Conservation (phyloP, 23 tunicate species). For the Botrylloides violaceus region DNA sequence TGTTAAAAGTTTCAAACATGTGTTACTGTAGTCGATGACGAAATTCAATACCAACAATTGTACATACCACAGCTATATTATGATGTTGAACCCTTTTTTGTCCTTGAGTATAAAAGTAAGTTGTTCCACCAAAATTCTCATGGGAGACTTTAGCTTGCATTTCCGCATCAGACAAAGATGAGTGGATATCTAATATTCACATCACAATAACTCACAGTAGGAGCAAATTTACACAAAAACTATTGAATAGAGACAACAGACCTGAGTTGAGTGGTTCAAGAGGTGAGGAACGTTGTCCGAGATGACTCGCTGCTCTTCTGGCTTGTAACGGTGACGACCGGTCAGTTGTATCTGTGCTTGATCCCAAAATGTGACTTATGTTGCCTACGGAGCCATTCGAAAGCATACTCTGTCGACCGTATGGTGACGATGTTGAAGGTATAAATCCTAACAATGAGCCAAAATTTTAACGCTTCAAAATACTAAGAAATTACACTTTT, state of each 20-base stretch:
- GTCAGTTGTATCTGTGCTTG: conserved; percentile 35
- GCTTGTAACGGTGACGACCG: conserved; percentile 62
- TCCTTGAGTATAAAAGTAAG: conserved; percentile 71
- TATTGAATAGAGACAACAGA: too few relatives aligned
- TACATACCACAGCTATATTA: conserved; percentile 63
- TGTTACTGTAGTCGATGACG: neutral
- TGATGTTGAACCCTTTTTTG: conserved; percentile 34
- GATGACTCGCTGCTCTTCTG: conserved; percentile 36
- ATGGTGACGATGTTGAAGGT: conserved; percentile 50
- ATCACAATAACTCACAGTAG: neutral
- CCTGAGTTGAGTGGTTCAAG: conserved; percentile 27
- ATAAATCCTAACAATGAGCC: neutral
- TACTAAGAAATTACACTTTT: too few relatives aligned
- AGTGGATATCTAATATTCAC: neutral
- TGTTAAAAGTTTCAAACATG: neutral
- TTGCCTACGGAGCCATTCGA: conserved; percentile 21
- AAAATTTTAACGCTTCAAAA: too few relatives aligned
- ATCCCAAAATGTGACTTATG: neutral
- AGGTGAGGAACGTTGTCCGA: conserved; percentile 38
- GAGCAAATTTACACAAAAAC: neutral
- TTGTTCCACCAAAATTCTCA: conserved; percentile 71
- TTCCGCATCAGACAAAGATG: conserved; percentile 14
- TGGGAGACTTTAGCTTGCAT: conserved; percentile 35
- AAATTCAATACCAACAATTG: neutral
- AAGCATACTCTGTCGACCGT: conserved; percentile 40